Base-by-base conservation (phyloP, 2,888 invertebrate genomes). In the Tanypteryx hageni region DNA sequence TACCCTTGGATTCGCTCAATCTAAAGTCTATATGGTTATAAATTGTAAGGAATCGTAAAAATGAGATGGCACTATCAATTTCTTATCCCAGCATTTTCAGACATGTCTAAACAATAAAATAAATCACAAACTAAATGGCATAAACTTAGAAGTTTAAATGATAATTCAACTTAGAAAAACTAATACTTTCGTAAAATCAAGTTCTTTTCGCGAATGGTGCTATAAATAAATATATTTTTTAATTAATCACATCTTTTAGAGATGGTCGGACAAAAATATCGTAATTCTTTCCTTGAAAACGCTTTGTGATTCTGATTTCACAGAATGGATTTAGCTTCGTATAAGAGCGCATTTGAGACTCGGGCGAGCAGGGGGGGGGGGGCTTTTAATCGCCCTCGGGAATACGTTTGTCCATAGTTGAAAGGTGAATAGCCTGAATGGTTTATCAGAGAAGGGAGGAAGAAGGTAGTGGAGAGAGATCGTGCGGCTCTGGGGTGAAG, bases 401-500 rank as follows among this genome's bases (percentile, higher is more conserved):
- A 76, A 76, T 76, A 76, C 76, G 76, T 76, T 27, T n/a, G 76
- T 76, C 76, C 76, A 27, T 76, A 76, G 76, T 76, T 76, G 76
- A 76, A 76, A 76, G 76, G 76, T 76, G 76, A 76, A 76, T 27
- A 76, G 76, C 76, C 76, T 22, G 22, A 76, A 76, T 22, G 76
- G 76, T 76, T 76, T 76, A 76, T 11, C 76, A 76, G 76, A 22
- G 76, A 76, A 76, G 68, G 13, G 27, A 27, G 27, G 14, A 68
- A 68, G 18, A 14, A 27, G 27, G 22, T 0, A 14, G 27, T 22
- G 10, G 27, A 76, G 27, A 27, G 27, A 76, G 27, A 27, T 22
- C 13, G 22, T 76, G 18, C 5, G 27, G 27, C 22, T 7, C 0
- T 76, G 13, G 11, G 44, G 27, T 27, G 76, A 76, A 27, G 3